These are phyloP conservation scores for Hylia prasina DNA, from an alignment of 2,113 vertebrate genomes.

Conservation along the genomic window DNA sequence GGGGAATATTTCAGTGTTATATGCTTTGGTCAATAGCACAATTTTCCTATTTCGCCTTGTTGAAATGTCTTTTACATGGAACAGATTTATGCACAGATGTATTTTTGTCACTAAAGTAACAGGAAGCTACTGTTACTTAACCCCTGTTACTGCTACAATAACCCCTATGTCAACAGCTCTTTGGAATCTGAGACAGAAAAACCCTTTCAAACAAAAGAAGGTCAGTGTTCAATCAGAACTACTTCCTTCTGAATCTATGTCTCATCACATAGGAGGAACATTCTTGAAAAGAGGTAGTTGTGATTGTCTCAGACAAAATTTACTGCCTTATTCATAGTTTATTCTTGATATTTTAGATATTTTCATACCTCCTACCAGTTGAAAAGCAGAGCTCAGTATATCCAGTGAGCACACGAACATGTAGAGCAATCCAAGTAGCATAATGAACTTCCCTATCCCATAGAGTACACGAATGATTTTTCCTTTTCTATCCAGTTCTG, in stretches of 20 bases:
- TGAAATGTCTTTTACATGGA: not conserved
- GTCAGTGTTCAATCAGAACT: not conserved
- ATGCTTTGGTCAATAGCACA: not conserved
- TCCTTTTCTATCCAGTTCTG: conserved; percentile 85
- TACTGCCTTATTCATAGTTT: not conserved
- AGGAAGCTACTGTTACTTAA: not conserved
- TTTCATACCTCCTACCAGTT: conserved; percentile 90
- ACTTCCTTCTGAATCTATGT: not conserved
- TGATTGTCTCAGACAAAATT: not conserved
- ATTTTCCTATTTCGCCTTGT: not conserved
- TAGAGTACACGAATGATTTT: conserved; percentile 80
- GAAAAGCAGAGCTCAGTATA: conserved; percentile 92
- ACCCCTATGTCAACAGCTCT: not conserved
- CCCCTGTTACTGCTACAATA: too few species aligned
- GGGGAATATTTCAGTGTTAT: not conserved
- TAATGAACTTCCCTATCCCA: conserved; percentile 69
- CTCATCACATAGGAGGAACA: not conserved
- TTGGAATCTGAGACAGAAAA: conserved; percentile 8
- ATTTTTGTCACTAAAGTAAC: not conserved
- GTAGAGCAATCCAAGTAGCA: conserved; percentile 89
- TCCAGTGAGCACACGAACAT: conserved; percentile 95
- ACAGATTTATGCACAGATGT: not conserved
- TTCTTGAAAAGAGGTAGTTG: not conserved
- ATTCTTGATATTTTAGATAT: not conserved
- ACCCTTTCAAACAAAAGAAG: not conserved